phyloP scores from a whole-genome alignment of 2,797 vertebrate species.

The Hybognathus amarus region DNA sequence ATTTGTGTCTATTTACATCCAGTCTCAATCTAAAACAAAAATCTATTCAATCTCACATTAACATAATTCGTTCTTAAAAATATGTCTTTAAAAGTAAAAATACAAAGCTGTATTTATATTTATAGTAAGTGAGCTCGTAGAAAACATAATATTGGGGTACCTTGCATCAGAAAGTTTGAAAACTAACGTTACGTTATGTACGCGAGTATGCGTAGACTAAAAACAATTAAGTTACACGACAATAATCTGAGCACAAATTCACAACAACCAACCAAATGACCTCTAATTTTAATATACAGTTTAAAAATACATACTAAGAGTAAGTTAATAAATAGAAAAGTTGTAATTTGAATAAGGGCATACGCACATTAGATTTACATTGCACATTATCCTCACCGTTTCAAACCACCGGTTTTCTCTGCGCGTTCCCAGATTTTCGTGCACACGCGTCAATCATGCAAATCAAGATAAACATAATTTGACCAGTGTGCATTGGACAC shows the following conservation, averaged over 20 bases:
- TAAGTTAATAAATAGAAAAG: neutral
- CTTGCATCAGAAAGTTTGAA: too few species aligned
- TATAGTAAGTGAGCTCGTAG: neutral
- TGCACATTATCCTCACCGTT: slow-evolving; percentile 28
- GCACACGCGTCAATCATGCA: slow-evolving; percentile 70
- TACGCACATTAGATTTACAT: neutral
- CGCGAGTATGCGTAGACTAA: neutral
- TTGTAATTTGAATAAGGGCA: neutral
- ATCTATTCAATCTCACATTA: too few species aligned
- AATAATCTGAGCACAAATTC: too few species aligned
- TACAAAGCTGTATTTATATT: neutral
- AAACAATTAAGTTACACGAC: neutral
- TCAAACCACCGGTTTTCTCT: slow-evolving; percentile 54
- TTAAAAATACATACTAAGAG: neutral
- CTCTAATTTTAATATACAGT: neutral
- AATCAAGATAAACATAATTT: slow-evolving; percentile 79
- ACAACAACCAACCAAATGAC: neutral
- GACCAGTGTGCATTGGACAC: slow-evolving; percentile 65
- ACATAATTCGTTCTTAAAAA: neutral
- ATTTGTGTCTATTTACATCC: neutral
- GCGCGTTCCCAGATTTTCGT: slow-evolving; percentile 40
- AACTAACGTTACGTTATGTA: too few species aligned
- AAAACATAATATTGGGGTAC: too few species aligned
- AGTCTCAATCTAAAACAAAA: neutral
- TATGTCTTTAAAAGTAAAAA: neutral